Base-by-base conservation (phyloP, 2,888 invertebrate genomes). In the Pyralis farinalis region DNA sequence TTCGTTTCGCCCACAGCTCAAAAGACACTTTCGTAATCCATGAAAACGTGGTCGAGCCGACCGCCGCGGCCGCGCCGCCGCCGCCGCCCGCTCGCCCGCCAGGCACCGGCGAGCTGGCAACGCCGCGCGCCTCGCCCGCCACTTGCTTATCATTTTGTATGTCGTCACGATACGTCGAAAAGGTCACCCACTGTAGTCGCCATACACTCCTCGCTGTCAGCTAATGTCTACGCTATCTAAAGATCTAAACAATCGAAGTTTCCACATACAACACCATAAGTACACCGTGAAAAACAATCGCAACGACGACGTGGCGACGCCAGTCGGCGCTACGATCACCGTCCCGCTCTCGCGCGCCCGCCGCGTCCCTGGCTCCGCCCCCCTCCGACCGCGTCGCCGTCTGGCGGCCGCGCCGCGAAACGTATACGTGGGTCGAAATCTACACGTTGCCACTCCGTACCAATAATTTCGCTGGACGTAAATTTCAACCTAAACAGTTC, bases 381-480 rank as follows among this genome's bases (percentile, higher is more conserved):
- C 76, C 79, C 76, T 67, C 74, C 69, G 72, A 60, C 58, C 43
- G 50, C 63, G 62, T 64, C 86, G 86, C 87, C 80, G 78, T 77
- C 81, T 76, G 66, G 79, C 82, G 87, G 82, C 69, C 67, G 78
- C 59, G 61, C 65, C 71, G 79, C 76, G 79, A 76, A 81, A 74
- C 64, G 57, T 63, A 65, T 57, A 74, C 75, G 72, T 73, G 75
- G 77, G 27, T 25, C 39, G 39, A 39, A 39, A 35, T 51, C 74
- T 84, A 80, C 83, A 86, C 89, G 89, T 87, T 87, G 86, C 89
- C 88, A 88, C 84, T 87, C 83, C 85, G 87, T 87, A 88, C 83
- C 79, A 85, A 87, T 85, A 83, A 87, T 90, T 90, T 89, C 85
- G 87, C 88, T 87, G 81, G 80, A 86, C 85, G 87, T 88, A 88